Evolutionary conservation across 1,140 invertebrate species (phyloP).

Genomic region (Helicorthomorpha holstii): DNA sequence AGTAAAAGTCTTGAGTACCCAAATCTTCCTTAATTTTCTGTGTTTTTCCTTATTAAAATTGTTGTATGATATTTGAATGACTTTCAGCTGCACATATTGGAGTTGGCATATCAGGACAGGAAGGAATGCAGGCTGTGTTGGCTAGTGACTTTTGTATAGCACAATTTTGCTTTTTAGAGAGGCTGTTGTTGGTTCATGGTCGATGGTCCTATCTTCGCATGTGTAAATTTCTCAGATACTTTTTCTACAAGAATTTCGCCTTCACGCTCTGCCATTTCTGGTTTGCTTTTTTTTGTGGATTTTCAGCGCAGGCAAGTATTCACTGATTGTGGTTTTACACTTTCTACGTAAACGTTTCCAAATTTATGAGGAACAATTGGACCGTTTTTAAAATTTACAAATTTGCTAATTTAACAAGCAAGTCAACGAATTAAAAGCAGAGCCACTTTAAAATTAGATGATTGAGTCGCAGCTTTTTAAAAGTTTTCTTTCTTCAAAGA

Average conservation of each 20-base stretch:
- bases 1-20: conserved; percentile 34
- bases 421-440: too few species aligned
- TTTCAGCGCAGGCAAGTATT: conserved; percentile 84
- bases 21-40: not conserved
- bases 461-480: too few species aligned
- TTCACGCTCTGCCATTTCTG: conserved; percentile 98
- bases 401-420: too few species aligned
- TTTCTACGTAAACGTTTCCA: too few species aligned
- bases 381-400: too few species aligned
- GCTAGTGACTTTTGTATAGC: conserved; percentile 95
- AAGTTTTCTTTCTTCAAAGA: too few species aligned
- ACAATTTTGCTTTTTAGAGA: conserved; percentile 91
- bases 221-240: conserved; percentile 97
- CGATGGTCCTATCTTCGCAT: conserved; percentile 88
- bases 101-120: conserved; percentile 94
- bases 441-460: too few species aligned
- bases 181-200: conserved; percentile 90
- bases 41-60: not conserved
- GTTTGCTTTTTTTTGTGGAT: conserved; percentile 99
- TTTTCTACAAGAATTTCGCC: conserved; percentile 99
- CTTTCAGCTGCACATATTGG: conserved; percentile 95
- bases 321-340: too few species aligned
- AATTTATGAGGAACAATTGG: too few species aligned
- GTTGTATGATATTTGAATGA: conserved; percentile 13
- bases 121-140: conserved; percentile 95